Evolutionary conservation across 2,113 vertebrate species (phyloP), one percentile per base, ranked within the genome.

Genomic region (Cathartes aura): DNA sequence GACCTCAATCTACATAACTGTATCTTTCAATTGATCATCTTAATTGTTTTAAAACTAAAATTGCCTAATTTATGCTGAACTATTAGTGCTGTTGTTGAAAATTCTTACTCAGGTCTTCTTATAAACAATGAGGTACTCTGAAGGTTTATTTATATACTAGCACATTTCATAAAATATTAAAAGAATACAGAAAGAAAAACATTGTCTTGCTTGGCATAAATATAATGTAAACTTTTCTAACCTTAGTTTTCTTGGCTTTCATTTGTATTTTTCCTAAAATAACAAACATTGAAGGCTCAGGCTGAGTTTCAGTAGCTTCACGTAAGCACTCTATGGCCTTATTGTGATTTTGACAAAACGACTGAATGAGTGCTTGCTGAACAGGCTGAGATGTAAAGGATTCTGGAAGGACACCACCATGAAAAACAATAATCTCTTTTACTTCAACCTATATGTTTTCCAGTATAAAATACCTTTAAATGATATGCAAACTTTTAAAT

Each of bases 211-310:
- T 83, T 70, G 38, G 20, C 38, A 52, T 45, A 59, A 82, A 66
- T 34, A 87, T 45, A 62, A 58, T 21, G 7, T 36, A 89, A 74
- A 72, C 38, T 60, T 91, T 82, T 82, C 84, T 94, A 86, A 99
- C 98, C 98, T 98, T 97, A 55, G 89, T 97, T 89, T 90, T 98
- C 82, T 95, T 94, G 63, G 98, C 98, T 93, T 98, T 99, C 98
- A 99, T 98, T 94, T 98, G 98, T 19, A 97, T 97, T 97, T 98
- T 98, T 91, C 98, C 98, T 93, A 98, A 95, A 21, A 99, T 78
- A 76, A 93, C 88, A 83, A 95, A 96, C 42, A 87, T 29, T n/a
- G 82, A 55, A 64, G 97, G 60, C 5, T 97, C 93, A 58, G 97
- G 96, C 12, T 74, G 97, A 53, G 17, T 84, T 60, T 38, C 79